Evolutionary conservation across 2,113 vertebrate species (phyloP).

Genomic region (Lepus timidus): DNA sequence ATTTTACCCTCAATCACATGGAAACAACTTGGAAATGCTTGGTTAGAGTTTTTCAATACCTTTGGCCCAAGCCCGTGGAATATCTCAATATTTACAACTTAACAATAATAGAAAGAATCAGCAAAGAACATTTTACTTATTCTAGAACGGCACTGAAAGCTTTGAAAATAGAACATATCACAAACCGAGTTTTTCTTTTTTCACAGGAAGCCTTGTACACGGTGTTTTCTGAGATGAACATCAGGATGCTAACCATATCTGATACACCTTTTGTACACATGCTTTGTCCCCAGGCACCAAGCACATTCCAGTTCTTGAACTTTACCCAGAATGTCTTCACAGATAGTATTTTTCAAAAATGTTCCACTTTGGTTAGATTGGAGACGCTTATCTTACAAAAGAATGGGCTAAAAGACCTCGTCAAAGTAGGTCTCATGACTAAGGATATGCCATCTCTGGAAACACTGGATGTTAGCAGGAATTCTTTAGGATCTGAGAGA

Average conservation of each 20-base stretch:
- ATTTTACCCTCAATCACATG: slow-evolving; percentile 86
- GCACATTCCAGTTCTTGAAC: slow-evolving; percentile 88
- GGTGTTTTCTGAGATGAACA: slow-evolving; percentile 90
- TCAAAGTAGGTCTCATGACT: slow-evolving; percentile 88
- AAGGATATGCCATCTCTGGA: slow-evolving; percentile 88
- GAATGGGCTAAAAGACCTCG: slow-evolving; percentile 90
- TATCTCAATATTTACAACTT: slow-evolving; percentile 86
- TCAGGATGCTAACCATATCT: slow-evolving; percentile 86
- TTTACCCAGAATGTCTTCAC: slow-evolving; percentile 91
- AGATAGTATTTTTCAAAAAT: slow-evolving; percentile 91
- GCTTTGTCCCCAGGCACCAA: slow-evolving; percentile 90
- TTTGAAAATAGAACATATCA: slow-evolving; percentile 80
- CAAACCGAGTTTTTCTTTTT: slow-evolving; percentile 86
- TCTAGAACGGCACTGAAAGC: slow-evolving; percentile 80
- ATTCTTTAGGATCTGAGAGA: slow-evolving; percentile 87
- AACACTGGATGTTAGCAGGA: slow-evolving; percentile 90
- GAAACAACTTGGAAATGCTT: slow-evolving; percentile 87
- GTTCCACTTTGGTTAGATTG: slow-evolving; percentile 87
- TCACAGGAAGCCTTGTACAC: slow-evolving; percentile 88
- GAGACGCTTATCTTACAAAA: slow-evolving; percentile 86
- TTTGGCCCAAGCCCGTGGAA: slow-evolving; percentile 86
- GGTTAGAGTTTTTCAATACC: slow-evolving; percentile 77
- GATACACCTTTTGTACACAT: slow-evolving; percentile 91
- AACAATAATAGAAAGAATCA: background rate
- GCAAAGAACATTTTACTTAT: background rate